phyloP scores from a whole-genome alignment of 2,797 vertebrate species.

The Salarias fasciatus region DNA sequence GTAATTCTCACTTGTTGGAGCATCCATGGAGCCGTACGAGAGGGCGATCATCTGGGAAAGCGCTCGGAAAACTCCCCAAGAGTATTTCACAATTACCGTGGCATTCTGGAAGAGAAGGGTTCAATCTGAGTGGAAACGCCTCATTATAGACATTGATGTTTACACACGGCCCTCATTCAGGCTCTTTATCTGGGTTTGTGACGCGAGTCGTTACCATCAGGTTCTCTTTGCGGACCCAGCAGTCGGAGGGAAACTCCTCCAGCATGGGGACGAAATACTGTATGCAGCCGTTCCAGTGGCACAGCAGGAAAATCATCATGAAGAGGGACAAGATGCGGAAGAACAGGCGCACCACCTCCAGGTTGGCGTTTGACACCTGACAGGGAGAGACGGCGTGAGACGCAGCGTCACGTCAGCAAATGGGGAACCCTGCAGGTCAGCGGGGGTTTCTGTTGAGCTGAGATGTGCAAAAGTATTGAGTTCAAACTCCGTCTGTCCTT shows the following conservation, averaged over 20 bases:
- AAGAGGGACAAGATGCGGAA: conserved; percentile 82
- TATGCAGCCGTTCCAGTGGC: conserved; percentile 88
- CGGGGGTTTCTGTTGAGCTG: neutral
- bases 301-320: conserved; percentile 86
- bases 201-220: conserved; percentile 74
- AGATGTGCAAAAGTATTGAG: neutral
- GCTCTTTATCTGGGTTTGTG: too few relatives aligned
- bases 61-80: conserved; percentile 84
- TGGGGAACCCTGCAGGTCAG: neutral
- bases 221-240: conserved; percentile 85
- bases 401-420: neutral
- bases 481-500: neutral
- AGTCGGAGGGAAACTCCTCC: conserved; percentile 84
- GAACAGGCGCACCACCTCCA: conserved; percentile 82
- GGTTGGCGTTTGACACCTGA: conserved; percentile 84
- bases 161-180: too few relatives aligned
- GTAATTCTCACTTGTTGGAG: conserved; percentile 81
- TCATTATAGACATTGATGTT: neutral
- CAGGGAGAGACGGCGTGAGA: neutral
- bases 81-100: conserved; percentile 83
- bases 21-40: conserved; percentile 83
- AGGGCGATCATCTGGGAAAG: conserved; percentile 86
- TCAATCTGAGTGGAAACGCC: neutral
- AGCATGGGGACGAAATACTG: conserved; percentile 87
- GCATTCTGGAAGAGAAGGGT: conserved; percentile 73